Base-by-base conservation (phyloP, 2,113 vertebrate genomes). In the Grallaria varia region DNA sequence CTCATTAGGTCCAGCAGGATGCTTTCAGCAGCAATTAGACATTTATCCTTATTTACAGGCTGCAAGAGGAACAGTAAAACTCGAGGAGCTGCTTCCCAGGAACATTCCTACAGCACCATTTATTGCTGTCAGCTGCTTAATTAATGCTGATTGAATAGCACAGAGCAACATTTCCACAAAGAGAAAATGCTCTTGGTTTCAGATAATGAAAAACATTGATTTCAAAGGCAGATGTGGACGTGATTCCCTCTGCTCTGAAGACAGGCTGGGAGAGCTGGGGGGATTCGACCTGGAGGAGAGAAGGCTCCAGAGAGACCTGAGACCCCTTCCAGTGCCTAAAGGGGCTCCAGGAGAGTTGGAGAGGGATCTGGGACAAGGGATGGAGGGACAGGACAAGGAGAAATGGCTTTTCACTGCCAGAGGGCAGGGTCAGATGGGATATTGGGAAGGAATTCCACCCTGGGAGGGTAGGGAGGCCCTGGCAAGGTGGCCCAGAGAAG, bases 1-100 rank as follows among this genome's bases (percentile, higher is more conserved):
- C 76, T 72, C 74, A 24, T 91, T 82, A 91, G 74, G 90, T 84
- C 40, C 84, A 89, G 72, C 81, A 81, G 89, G 94, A 83, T 16
- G 56, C 62, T 95, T 86, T 94, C 94, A 68, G 89, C 52, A 96
- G 93, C 93, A 92, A 94, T 91, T 76, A 97, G 84, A 58, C 28
- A 56, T 93, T 92, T 77, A 91, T 92, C 89, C 94, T 82, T 82
- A 90, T 95, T 97, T 96, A 95, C 5, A n/a, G 69, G 87, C 60
- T 93, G 86, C 33, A 76, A 45, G 71, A 96, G 84, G 84, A 95
- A 52, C 63, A 94, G 89, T 87, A 92, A 96, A 74, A 64, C 27
- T 56, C 16, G 1, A 71, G 90, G n/a, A 94, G 93, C 77, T 53
- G 87, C 30, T 10, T 95, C 92, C 95, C 73, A 53, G 49, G 86